These are phyloP conservation scores for Phaedon cochleariae DNA, from an alignment of 2,888 invertebrate genomes.

Conservation along the genomic window DNA sequence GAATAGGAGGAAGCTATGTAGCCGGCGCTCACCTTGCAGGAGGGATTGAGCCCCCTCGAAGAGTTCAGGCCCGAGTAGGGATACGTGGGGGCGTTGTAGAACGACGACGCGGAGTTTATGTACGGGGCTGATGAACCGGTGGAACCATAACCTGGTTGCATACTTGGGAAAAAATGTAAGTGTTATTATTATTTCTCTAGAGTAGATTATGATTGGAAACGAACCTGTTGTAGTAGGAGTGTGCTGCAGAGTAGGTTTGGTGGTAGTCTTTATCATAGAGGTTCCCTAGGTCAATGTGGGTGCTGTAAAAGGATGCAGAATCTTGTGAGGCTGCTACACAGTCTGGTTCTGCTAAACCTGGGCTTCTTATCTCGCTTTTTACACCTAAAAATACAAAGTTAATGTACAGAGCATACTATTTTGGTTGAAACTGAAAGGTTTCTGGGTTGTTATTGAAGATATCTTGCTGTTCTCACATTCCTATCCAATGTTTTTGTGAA, in stretches of 20 bases:
- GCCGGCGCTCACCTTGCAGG: constrained; percentile 69
- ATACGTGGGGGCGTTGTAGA: constrained; percentile 59
- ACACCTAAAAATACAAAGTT: constrained; percentile 61
- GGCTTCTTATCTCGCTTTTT: constrained; percentile 79
- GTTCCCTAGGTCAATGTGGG: constrained; percentile 58
- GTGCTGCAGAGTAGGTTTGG: constrained; percentile 69
- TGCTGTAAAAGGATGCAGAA: constrained; percentile 53
- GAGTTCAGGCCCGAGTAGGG: constrained; percentile 62
- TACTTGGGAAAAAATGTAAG: constrained; percentile 52
- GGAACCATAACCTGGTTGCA: constrained; percentile 63
- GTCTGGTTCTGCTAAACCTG: constrained; percentile 67
- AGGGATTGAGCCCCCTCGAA: constrained; percentile 60
- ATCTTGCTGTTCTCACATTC: too few species aligned
- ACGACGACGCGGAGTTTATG: constrained; percentile 58
- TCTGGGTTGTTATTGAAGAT: too few species aligned
- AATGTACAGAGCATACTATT: neutral
- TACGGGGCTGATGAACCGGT: constrained; percentile 57
- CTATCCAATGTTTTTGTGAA: too few species aligned
- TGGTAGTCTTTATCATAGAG: constrained; percentile 64
- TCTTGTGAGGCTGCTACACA: constrained; percentile 60
- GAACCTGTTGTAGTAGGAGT: constrained; percentile 80
- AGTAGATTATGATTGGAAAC: too few species aligned
- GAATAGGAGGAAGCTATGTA: constrained; percentile 60
- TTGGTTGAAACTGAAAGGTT: neutral
- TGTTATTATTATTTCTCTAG: too few species aligned